Evolutionary conservation across 2,888 invertebrate species (phyloP).

Genomic region (Mythimna albipuncta): DNA sequence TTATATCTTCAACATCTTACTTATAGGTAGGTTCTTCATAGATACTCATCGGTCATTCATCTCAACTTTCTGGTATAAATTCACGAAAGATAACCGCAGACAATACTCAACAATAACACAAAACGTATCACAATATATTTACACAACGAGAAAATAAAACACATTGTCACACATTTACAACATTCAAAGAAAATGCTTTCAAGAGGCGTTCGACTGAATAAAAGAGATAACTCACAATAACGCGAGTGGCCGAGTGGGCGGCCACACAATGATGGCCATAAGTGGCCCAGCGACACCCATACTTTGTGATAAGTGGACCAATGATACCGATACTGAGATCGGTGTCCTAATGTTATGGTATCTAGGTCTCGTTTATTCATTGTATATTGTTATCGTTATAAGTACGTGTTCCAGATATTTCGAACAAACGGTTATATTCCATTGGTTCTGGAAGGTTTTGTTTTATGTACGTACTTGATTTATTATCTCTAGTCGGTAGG

Average conservation of each 20-base stretch:
- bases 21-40: too few relatives aligned
- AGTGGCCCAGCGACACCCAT: slow-evolving; percentile 9
- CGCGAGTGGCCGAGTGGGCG: neutral
- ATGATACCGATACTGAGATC: slow-evolving; percentile 11
- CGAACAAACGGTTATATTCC: neutral
- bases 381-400: neutral
- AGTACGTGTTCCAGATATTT: slow-evolving; percentile 6
- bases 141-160: slow-evolving; percentile 13
- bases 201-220: slow-evolving; percentile 9
- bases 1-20: neutral
- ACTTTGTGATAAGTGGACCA: slow-evolving; percentile 14
- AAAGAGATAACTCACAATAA: slow-evolving; percentile 21
- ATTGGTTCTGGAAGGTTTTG: slow-evolving; percentile 9
- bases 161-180: slow-evolving; percentile 8
- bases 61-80: neutral
- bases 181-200: slow-evolving; percentile 22
- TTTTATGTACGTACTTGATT: slow-evolving; percentile 1
- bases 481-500: slow-evolving; percentile 2
- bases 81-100: neutral
- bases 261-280: neutral
- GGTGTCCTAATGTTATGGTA: slow-evolving; percentile 8
- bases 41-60: neutral
- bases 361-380: slow-evolving; percentile 11
- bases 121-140: neutral
- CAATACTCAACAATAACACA: neutral